phyloP scores from a whole-genome alignment of 1,140 invertebrate genomes.

The Bombyx mori region ASM3026992v2 NC_085110.1:12283001-12283500 shows the following conservation, averaged over 20 bases:
- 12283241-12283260: constrained; percentile 14
- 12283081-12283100: constrained; percentile 35
- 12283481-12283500: too few species aligned
- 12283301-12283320: too few species aligned
- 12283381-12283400: too few species aligned
- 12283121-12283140: constrained; percentile 45
- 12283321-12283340: too few species aligned
- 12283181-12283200: constrained; percentile 39
- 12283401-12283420: too few species aligned
- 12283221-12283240: constrained; percentile 40
- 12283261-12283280: too few species aligned
- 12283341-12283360: too few species aligned
- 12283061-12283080: constrained; percentile 38
- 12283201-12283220: constrained; percentile 24
- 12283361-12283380: too few species aligned
- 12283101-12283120: constrained; percentile 35
- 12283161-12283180: constrained; percentile 41
- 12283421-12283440: too few species aligned
- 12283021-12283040: constrained; percentile 50
- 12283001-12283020: neutral
- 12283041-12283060: constrained; percentile 38
- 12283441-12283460: too few species aligned
- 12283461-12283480: too few species aligned
- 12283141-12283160: constrained; percentile 47
- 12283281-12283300: too few species aligned